Base-by-base conservation (phyloP, 2,888 invertebrate species). In the Tethea ocularis region DNA sequence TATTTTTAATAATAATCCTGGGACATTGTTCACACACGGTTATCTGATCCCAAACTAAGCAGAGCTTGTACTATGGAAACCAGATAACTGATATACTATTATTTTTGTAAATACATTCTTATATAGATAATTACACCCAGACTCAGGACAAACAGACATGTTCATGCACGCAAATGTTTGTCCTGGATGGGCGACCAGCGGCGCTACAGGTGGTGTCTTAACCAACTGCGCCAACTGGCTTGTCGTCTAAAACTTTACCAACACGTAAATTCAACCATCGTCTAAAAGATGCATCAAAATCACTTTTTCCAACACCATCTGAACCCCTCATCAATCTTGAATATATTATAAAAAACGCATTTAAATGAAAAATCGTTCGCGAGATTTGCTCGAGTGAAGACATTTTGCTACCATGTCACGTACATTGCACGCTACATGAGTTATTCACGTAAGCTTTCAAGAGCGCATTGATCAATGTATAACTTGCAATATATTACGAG, bases 291-390 rank as follows among this genome's bases (percentile, higher is more conserved):
- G 41, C 41, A 17, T 20, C 46, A 46, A 46, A 20, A 46, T 46
- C 46, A 46, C 46, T 46, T 20, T 46, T 46, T 10, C 46, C 13
- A 33, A 33, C 33, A 33, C 36, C 6, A 17, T 17, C 41, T 10
- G 36, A 36, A 15, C 41, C n/a, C n/a, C 2, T 5, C 41, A 17
- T 41, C n/a, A 17, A 41, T 41, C 41, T 17, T 41, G 20, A 1
- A 46, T 46, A 46, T 10, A 46, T 46, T 46, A 46, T 46, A 20
- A 46, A 46, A 46, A 57, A 56, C 53, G 41, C 60, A 61, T 60
- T 60, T 61, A 67, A 61, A 69, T 78, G 75, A 78, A 69, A 73
- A 77, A 75, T 72, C 69, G 68, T 67, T 61, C 68, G 61, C 69
- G 71, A 69, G 74, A 73, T 71, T 72, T 72, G 72, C 66, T 8